Percentiles rank a stretch among this genome's conserved stretches.
phyloP scores from a whole-genome alignment of 2,113 vertebrate genomes.

The Phylloscopus trochiloides region DNA sequence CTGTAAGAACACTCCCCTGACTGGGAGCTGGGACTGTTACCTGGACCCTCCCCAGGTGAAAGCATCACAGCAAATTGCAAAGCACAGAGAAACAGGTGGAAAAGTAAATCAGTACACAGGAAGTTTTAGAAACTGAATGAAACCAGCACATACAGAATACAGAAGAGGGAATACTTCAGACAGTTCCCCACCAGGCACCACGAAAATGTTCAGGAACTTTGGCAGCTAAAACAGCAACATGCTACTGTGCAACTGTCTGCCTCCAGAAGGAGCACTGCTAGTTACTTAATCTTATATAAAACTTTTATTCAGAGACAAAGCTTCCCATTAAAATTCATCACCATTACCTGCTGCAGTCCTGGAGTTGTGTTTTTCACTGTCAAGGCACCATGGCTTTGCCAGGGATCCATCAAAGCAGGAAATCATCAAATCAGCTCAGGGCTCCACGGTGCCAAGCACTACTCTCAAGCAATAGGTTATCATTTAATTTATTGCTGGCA shows the following conservation, averaged over 20 bases:
- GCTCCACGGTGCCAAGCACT: not conserved
- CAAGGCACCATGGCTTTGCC: conserved; percentile 1
- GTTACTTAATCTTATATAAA: conserved; percentile 14
- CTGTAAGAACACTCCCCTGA: not conserved
- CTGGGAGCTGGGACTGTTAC: not conserved
- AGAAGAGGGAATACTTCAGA: not conserved
- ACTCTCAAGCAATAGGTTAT: conserved; percentile 7
- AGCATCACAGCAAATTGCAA: not conserved
- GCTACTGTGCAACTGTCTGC: not conserved
- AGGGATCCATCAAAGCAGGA: conserved; percentile 51
- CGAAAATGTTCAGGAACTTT: not conserved
- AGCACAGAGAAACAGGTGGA: not conserved
- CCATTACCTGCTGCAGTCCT: conserved; percentile 58
- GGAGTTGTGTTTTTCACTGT: conserved; percentile 41
- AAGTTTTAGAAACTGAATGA: not conserved
- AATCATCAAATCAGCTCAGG: conserved; percentile 12
- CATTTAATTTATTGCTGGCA: not conserved
- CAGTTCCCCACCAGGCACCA: not conserved
- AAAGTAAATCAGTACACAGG: not conserved
- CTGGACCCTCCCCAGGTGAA: not conserved
- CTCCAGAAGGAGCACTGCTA: not conserved
- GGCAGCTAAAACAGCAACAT: not conserved
- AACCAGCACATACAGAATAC: not conserved
- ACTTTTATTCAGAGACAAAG: conserved; percentile 45
- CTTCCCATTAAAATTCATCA: conserved; percentile 62